Conservation (phyloP, 2,797 vertebrate genomes). For the Odontamblyopus rebecca region DNA sequence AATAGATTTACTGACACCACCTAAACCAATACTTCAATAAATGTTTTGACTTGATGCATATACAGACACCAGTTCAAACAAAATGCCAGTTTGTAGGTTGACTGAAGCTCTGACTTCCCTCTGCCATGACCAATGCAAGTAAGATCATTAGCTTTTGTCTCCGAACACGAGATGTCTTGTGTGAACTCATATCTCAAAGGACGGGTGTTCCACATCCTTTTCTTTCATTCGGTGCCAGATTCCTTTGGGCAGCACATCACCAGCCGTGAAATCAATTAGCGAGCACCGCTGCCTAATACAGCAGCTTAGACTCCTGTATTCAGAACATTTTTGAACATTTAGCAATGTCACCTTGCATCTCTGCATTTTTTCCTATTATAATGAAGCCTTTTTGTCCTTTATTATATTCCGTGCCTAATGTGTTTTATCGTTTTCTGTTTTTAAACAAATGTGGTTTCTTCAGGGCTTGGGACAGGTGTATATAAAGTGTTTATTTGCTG, state of each 20-base stretch:
- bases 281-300: constrained; percentile 26
- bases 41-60: not conserved
- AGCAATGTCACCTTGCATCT: not conserved
- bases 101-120: not conserved
- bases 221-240: constrained; percentile 50
- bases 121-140: constrained; percentile 8
- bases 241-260: constrained; percentile 49
- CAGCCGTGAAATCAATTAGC: constrained; percentile 59
- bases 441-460: not conserved
- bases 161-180: constrained; percentile 35
- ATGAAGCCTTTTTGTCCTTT: not conserved
- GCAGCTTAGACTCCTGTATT: constrained; percentile 24
- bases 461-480: not conserved
- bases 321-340: constrained; percentile 16
- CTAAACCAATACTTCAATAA: not conserved
- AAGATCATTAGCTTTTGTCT: constrained; percentile 18
- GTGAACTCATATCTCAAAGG: constrained; percentile 22
- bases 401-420: not conserved
- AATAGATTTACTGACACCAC: not conserved
- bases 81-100: not conserved
- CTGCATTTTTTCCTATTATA: not conserved
- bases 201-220: constrained; percentile 21
- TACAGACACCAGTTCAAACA: not conserved
- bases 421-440: not conserved
- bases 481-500: no score